phyloP scores from a whole-genome alignment of 2,888 invertebrate species.

The Conus canariensis region DNA sequence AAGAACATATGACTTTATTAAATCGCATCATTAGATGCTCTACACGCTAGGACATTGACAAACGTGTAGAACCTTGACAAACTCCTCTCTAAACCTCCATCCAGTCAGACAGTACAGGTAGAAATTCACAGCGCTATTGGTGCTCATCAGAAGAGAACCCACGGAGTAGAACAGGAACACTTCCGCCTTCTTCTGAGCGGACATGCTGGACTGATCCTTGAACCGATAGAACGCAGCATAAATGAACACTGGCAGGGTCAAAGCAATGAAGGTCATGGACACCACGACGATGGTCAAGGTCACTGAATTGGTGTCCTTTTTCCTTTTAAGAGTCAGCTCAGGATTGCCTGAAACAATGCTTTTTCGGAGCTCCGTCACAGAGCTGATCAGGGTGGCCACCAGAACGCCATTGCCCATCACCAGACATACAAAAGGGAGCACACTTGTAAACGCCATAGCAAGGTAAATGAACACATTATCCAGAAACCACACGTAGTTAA shows the following conservation, averaged over 20 bases:
- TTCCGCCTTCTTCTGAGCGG: neutral
- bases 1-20: no score
- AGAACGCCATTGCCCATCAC: neutral
- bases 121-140: neutral
- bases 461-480: neutral
- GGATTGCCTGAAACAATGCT: neutral
- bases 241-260: neutral
- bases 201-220: neutral
- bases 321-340: neutral
- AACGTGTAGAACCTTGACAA: conserved; percentile 8
- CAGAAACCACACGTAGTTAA: neutral
- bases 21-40: no score
- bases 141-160: neutral
- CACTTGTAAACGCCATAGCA: neutral
- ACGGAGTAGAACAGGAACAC: neutral
- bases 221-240: neutral
- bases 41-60: neutral
- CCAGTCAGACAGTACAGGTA: neutral
- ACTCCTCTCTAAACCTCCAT: neutral
- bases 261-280: neutral
- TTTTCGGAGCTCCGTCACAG: neutral
- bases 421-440: neutral
- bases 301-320: neutral
- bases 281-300: neutral
- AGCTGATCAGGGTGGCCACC: neutral